Evolutionary conservation across 2,113 vertebrate species (phyloP), one percentile per base, ranked within the genome.

Genomic region (Progne subis): DNA sequence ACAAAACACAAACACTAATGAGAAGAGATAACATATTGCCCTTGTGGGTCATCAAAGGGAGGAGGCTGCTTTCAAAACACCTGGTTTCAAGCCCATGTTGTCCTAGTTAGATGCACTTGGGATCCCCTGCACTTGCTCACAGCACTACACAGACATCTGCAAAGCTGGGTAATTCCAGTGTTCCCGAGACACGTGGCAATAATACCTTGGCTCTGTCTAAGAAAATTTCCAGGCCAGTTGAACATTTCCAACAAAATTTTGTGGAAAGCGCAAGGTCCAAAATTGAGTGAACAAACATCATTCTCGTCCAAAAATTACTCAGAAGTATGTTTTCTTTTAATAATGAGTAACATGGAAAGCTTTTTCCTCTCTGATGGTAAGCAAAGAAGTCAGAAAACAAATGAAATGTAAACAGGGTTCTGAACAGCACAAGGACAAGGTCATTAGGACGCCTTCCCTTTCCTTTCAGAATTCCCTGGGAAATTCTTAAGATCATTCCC

Each of bases 111-210:
- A 69, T 46, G 67, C 57, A n/a, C 34, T 65, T 95, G 93, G 96
- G 87, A 98, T 97, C 82, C 72, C 88, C 87, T 85, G 71, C 8
- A 39, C 32, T 74, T 89, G 59, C 74, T 92, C 52, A 65, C 6
- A 39, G 23, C 25, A 28, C 20, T 47, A 14, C 0, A 0, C n/a
- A 91, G 77, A 43, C 41, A 56, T 32, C 74, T 1, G 11, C 95
- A 95, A 96, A 94, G 49, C 39, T n/a, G 72, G 94, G 93, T 94
- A 96, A 96, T 86, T 90, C 96, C 95, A 94, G 59, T 86, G 91
- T 79, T 98, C 96, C 95, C 18, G 1, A 95, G 55, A 80, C 57
- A 94, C 0, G 1, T 41, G 18, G 70, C 74, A 74, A 39, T 64
- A 81, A 89, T 67, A 69, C 23, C 56, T 86, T 80, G 47, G 46